Evolutionary conservation across 2,888 invertebrate genomes (phyloP).

Genomic region (Zhengitettix transpicula): DNA sequence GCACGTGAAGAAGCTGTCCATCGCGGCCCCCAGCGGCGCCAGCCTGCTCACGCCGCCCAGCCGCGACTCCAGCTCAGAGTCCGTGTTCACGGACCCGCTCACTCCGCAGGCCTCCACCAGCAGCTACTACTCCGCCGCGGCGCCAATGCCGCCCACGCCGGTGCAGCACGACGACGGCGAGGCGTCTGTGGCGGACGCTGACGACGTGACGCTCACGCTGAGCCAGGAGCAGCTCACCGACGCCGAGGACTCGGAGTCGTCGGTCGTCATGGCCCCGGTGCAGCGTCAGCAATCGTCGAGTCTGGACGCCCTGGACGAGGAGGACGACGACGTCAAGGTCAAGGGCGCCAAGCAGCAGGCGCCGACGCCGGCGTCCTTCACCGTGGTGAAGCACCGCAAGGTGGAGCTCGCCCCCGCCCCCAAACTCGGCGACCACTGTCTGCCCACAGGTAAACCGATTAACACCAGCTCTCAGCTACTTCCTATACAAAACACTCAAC

Average conservation of each 20-base stretch:
- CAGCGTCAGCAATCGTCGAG: conserved; percentile 6
- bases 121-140: conserved; percentile 4
- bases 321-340: conserved; percentile 9
- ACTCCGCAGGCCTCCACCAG: conserved; percentile 31
- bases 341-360: conserved; percentile 18
- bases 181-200: conserved; percentile 11
- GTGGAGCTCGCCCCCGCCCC: conserved; percentile 38
- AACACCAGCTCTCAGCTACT: neutral
- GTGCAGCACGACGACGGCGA: conserved; percentile 9
- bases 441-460: conserved; percentile 2
- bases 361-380: conserved; percentile 32
- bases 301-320: conserved; percentile 11
- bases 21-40: conserved; percentile 16
- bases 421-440: conserved; percentile 17
- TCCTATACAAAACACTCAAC: too few species aligned
- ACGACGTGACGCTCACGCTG: conserved; percentile 12
- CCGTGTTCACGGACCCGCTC: conserved; percentile 58
- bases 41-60: conserved; percentile 18
- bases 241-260: neutral
- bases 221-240: conserved; percentile 7
- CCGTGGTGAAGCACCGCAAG: conserved; percentile 40
- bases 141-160: conserved; percentile 20
- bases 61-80: conserved; percentile 47
- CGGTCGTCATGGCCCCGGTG: neutral
- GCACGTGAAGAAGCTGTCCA: conserved; percentile 20